phyloP scores from a whole-genome alignment of 2,888 invertebrate genomes.

The Andrena hattorfiana region DNA sequence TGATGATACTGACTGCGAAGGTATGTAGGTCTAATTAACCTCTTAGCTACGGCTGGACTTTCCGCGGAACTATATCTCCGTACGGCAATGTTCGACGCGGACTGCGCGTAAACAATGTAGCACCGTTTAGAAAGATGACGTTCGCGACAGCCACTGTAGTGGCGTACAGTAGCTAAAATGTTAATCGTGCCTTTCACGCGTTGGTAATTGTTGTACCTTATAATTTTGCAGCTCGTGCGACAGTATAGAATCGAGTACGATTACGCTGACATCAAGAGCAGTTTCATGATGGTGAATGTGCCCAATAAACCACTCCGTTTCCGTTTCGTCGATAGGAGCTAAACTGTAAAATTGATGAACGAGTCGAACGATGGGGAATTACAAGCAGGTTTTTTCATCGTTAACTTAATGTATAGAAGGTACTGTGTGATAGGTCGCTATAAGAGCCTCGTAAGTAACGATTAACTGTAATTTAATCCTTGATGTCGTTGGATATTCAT shows the following conservation, averaged over 20 bases:
- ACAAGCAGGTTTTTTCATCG: neutral
- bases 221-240: constrained; percentile 86
- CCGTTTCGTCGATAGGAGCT: constrained; percentile 88
- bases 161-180: too few relatives aligned
- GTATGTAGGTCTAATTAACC: constrained; percentile 78
- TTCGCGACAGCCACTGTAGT: too few relatives aligned
- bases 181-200: neutral
- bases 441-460: neutral
- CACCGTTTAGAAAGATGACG: too few relatives aligned
- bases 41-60: too few relatives aligned
- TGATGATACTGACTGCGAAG: constrained; percentile 87
- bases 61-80: too few relatives aligned
- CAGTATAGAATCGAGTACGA: constrained; percentile 89
- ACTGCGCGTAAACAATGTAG: too few relatives aligned
- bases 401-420: constrained; percentile 11
- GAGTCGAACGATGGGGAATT: neutral
- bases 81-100: too few relatives aligned
- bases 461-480: constrained; percentile 23
- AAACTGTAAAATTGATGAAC: constrained; percentile 6
- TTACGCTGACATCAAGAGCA: constrained; percentile 88
- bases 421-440: neutral
- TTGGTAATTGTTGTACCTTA: neutral
- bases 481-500: constrained; percentile 2
- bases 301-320: constrained; percentile 88
- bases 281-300: constrained; percentile 87